Evolutionary conservation across 2,113 vertebrate genomes (phyloP).

Genomic region (Cyphomyrus plagiostoma): DNA sequence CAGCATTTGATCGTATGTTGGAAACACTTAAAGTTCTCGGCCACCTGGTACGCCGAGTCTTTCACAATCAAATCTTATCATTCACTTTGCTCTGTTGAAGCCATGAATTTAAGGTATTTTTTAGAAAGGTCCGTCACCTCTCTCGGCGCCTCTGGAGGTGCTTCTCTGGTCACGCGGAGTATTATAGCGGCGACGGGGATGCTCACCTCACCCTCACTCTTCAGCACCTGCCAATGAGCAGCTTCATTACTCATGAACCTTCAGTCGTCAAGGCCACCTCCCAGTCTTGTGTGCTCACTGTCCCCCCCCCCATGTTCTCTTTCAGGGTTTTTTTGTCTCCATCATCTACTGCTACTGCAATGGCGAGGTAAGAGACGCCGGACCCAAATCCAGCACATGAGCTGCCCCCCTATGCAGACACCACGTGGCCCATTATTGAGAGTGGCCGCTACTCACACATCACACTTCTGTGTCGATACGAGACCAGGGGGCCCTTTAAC

Average conservation of each 20-base stretch:
- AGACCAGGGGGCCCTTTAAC: neutral
- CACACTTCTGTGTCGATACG: neutral
- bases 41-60: neutral
- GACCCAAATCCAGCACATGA: neutral
- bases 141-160: neutral
- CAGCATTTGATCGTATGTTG: neutral
- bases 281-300: neutral
- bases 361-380: constrained; percentile 70
- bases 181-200: neutral
- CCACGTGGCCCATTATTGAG: neutral
- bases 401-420: neutral
- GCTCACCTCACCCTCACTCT: neutral
- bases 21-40: neutral
- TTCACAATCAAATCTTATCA: neutral
- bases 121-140: neutral
- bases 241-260: neutral
- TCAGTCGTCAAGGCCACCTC: neutral
- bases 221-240: neutral
- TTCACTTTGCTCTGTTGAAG: neutral
- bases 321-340: constrained; percentile 83
- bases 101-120: neutral
- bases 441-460: neutral
- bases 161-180: too few species aligned
- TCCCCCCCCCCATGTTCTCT: constrained; percentile 6
- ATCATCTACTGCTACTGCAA: constrained; percentile 88